These are phyloP conservation scores for Thereva nobilitata DNA, from an alignment of 2,888 invertebrate genomes.

Conservation along the genomic window DNA sequence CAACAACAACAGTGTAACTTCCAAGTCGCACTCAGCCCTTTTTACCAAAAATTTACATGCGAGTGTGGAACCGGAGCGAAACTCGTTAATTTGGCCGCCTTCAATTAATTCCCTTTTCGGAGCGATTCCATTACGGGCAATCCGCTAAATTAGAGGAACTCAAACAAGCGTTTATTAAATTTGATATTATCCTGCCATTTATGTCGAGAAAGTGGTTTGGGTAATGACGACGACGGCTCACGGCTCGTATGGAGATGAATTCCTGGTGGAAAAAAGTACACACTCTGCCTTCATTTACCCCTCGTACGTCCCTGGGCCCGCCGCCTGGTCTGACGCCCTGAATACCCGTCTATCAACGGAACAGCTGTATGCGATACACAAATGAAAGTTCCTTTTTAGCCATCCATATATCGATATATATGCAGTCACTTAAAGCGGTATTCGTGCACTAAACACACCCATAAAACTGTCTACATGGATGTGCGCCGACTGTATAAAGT, in stretches of 20 bases:
- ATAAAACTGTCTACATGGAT: constrained; percentile 21
- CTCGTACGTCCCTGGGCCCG: background rate
- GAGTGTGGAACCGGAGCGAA: too few species aligned
- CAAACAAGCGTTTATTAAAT: constrained; percentile 18
- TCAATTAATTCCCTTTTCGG: too few species aligned
- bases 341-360: constrained; percentile 6
- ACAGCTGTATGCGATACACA: constrained; percentile 31
- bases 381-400: constrained; percentile 14
- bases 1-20: too few species aligned
- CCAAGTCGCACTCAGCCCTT: too few species aligned
- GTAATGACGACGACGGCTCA: background rate
- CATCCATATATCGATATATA: background rate
- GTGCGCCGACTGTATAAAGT: constrained; percentile 4
- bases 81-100: too few species aligned
- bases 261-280: constrained; percentile 26
- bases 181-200: constrained; percentile 17
- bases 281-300: constrained; percentile 12
- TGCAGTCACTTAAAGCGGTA: constrained; percentile 30
- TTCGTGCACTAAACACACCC: constrained; percentile 25
- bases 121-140: constrained; percentile 13
- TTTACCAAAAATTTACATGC: too few species aligned
- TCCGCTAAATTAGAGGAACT: constrained; percentile 12
- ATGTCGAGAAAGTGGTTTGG: background rate
- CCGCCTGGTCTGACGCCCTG: background rate
- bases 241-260: constrained; percentile 24